Conservation (phyloP, 2,113 vertebrate species). For the Lipotes vexillifer region DNA sequence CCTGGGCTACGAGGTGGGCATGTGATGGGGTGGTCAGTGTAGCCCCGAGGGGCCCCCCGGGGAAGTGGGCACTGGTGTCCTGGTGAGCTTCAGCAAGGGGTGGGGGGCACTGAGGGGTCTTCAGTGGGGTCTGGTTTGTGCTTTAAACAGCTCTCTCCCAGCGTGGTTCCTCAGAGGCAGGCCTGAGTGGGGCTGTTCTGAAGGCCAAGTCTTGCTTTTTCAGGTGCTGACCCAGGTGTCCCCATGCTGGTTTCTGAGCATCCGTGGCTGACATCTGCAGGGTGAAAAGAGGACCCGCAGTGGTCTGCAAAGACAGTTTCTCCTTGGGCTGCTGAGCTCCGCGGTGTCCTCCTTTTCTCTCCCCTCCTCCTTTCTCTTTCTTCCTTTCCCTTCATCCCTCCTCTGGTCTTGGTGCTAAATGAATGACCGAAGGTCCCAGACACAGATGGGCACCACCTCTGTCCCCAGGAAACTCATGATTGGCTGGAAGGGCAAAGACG, state of each 20-base stretch:
- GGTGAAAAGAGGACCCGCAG: fast-evolving
- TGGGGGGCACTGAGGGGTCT: fast-evolving
- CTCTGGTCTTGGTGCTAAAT: not conserved
- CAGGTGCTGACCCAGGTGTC: not conserved
- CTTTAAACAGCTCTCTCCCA: not conserved
- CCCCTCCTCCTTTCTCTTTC: not conserved
- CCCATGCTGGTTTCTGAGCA: fast-evolving
- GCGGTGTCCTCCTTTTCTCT: fast-evolving
- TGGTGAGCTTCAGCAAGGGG: not conserved
- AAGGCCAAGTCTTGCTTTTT: not conserved
- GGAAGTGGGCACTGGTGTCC: not conserved
- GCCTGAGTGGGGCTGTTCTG: fast-evolving
- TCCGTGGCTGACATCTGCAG: fast-evolving
- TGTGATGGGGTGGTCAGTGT: fast-evolving
- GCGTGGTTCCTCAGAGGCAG: not conserved
- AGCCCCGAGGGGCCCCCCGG: not conserved
- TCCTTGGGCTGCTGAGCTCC: not conserved
- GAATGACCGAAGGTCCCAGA: not conserved
- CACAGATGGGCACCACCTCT: not conserved
- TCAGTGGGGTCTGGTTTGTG: not conserved
- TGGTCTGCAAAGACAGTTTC: not conserved
- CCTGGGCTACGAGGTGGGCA: fast-evolving
- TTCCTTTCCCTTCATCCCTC: no score
- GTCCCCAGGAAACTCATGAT: not conserved
- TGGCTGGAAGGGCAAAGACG: not conserved